Conservation (phyloP, 2,888 invertebrate species). For the Sisyra terminalis region DNA sequence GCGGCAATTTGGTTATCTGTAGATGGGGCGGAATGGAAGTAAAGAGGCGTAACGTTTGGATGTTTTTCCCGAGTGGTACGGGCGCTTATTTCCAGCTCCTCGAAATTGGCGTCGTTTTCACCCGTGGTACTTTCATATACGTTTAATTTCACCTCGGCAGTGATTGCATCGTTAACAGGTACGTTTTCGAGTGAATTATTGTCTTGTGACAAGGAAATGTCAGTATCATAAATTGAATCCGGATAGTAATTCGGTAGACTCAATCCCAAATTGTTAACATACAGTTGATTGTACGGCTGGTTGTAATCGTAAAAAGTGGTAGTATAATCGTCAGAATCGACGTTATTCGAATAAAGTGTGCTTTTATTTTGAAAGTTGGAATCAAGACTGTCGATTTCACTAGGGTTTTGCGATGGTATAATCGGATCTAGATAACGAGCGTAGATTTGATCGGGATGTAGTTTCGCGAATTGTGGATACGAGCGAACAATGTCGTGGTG, state of each 20-base stretch:
- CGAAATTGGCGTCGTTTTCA: constrained; percentile 10
- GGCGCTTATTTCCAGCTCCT: constrained; percentile 5
- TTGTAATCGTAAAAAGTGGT: constrained; percentile 29
- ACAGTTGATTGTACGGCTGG: constrained; percentile 20
- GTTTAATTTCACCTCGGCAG: constrained; percentile 22
- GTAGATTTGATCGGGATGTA: constrained; percentile 1
- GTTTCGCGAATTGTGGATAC: constrained; percentile 7
- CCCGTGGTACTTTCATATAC: constrained; percentile 13
- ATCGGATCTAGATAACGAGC: constrained; percentile 27
- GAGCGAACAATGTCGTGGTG: constrained; percentile 1
- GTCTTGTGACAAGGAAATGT: constrained; percentile 29
- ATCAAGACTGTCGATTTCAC: constrained; percentile 39
- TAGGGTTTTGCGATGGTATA: constrained; percentile 29
- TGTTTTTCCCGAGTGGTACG: not conserved
- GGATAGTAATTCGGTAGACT: constrained; percentile 28
- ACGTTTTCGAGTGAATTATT: constrained; percentile 26
- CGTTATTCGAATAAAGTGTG: constrained; percentile 24
- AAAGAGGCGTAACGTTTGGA: not conserved
- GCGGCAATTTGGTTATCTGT: not conserved
- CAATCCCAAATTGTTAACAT: constrained; percentile 14
- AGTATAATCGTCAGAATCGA: constrained; percentile 18
- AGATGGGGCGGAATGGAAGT: not conserved
- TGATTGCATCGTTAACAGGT: constrained; percentile 15
- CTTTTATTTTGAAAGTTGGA: constrained; percentile 39
- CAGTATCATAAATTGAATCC: constrained; percentile 30